Evolutionary conservation across 2,888 invertebrate genomes (phyloP), one percentile per base, ranked within the genome.

Genomic region (Tetragonula carbonaria): DNA sequence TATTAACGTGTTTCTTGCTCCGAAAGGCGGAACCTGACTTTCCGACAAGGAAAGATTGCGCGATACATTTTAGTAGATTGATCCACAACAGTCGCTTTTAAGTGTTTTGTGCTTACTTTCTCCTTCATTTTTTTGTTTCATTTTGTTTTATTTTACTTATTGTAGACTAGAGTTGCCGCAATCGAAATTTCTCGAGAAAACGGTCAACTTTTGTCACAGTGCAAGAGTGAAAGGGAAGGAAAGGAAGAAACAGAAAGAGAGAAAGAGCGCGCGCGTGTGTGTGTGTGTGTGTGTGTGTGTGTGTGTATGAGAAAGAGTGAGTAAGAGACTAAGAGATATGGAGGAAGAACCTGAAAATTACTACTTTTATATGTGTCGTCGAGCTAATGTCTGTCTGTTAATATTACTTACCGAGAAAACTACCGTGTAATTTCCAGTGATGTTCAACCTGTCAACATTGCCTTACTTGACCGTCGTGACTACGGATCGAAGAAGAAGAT

Each of bases 361-460:
- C 74, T 66, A 68, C 77, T 28, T 89, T 72, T 85, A 76, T 84
- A 70, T 88, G 87, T 88, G 80, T 73, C 81, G 78, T 74, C 75
- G 80, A 80, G 82, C 70, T 73, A 66, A 21, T 21, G 77, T 62
- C 73, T 38, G 33, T 28, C 28, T 63, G 63, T 45, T 59, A 66
- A 14, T 74, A n/a, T 73, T 74, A 77, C 78, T 75, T 67, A 88
- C 70, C 82, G 78, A 89, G 66, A 57, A 73, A 38, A 82, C 78
- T 82, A 77, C 75, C 87, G 73, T 88, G 51, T 89, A 83, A 73
- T 88, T 88, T 88, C 59, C 88, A 88, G 88, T 82, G 82, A 38
- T 83, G 70, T 87, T 78, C 87, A 75, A 21, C 78, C 78, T 70
- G 65, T 63, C 75, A 45, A 59, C 72, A 57, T n/a, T 85, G 68